phyloP scores from a whole-genome alignment of 1,140 invertebrate genomes.

The Micrasema longulum region DNA sequence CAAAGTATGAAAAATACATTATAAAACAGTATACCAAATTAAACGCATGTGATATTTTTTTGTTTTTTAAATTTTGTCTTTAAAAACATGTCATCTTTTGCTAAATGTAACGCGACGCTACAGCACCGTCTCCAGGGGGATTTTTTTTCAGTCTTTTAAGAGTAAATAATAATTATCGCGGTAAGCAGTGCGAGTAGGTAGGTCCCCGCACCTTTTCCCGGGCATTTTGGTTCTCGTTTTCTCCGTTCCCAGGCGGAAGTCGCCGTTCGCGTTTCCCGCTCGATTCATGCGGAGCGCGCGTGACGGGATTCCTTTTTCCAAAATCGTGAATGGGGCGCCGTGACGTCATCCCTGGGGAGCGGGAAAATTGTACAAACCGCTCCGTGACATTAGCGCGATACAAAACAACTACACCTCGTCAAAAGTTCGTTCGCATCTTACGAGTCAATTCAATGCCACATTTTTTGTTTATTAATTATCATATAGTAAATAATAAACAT shows the following conservation, averaged over 20 bases:
- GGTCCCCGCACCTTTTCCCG: conserved; percentile 12
- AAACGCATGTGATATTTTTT: background rate
- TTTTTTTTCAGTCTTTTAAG: background rate
- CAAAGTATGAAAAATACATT: too few relatives aligned
- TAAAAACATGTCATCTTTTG: background rate
- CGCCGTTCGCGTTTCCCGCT: conserved; percentile 15
- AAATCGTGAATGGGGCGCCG: conserved; percentile 17
- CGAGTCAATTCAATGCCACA: too few relatives aligned
- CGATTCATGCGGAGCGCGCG: conserved; percentile 17
- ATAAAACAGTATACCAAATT: too few relatives aligned
- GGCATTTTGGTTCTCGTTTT: conserved; percentile 24
- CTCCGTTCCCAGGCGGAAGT: conserved; percentile 18
- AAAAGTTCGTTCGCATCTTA: too few relatives aligned
- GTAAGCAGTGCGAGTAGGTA: background rate
- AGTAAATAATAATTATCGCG: background rate
- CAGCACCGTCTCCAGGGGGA: too few relatives aligned
- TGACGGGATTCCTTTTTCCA: conserved; percentile 7
- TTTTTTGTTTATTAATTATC: too few relatives aligned
- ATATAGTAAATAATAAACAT: too few relatives aligned
- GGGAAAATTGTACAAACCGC: conserved; percentile 9
- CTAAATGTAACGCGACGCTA: too few relatives aligned
- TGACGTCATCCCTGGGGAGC: conserved; percentile 7
- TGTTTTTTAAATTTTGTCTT: background rate
- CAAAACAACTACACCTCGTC: background rate
- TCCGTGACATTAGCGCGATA: too few relatives aligned